phyloP scores from a whole-genome alignment of 2,113 vertebrate species.

The Neogobius melanostomus region DNA sequence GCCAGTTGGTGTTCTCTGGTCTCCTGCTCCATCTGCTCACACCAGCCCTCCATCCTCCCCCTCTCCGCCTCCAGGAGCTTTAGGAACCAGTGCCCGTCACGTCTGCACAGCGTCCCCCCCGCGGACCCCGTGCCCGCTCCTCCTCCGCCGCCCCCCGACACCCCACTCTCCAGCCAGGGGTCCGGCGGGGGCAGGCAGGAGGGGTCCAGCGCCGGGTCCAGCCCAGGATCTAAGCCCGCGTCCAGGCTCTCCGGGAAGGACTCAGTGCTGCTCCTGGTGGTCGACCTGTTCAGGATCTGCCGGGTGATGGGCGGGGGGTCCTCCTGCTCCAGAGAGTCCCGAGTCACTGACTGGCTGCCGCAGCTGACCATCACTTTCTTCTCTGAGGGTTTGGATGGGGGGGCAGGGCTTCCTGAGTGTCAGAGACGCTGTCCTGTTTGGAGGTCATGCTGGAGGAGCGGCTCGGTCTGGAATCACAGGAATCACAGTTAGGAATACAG shows the following conservation, averaged over 20 bases:
- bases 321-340: slow-evolving; percentile 80
- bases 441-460: slow-evolving; percentile 94
- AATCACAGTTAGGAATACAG: not conserved
- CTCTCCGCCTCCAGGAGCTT: slow-evolving; percentile 97
- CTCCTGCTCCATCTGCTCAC: slow-evolving; percentile 98
- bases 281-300: slow-evolving; percentile 90
- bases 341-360: slow-evolving; percentile 80
- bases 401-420: slow-evolving; percentile 86
- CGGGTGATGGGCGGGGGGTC: slow-evolving; percentile 72
- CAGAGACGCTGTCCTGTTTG: slow-evolving; percentile 92
- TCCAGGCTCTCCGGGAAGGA: slow-evolving; percentile 96
- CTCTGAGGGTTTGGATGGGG: slow-evolving; percentile 84
- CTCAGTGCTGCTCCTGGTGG: slow-evolving; percentile 91
- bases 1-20: slow-evolving; percentile 96
- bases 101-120: slow-evolving; percentile 82
- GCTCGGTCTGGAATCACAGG: slow-evolving; percentile 79
- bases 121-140: slow-evolving; percentile 63
- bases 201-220: slow-evolving; percentile 92
- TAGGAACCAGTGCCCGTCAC: slow-evolving; percentile 97
- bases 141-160: slow-evolving; percentile 73
- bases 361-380: slow-evolving; percentile 82
- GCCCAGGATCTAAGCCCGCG: slow-evolving; percentile 82
- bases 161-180: slow-evolving; percentile 91
- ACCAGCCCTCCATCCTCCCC: slow-evolving; percentile 97
- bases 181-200: slow-evolving; percentile 95